Evolutionary conservation across 2,113 vertebrate genomes (phyloP).

Genomic region (Jacana jacana): DNA sequence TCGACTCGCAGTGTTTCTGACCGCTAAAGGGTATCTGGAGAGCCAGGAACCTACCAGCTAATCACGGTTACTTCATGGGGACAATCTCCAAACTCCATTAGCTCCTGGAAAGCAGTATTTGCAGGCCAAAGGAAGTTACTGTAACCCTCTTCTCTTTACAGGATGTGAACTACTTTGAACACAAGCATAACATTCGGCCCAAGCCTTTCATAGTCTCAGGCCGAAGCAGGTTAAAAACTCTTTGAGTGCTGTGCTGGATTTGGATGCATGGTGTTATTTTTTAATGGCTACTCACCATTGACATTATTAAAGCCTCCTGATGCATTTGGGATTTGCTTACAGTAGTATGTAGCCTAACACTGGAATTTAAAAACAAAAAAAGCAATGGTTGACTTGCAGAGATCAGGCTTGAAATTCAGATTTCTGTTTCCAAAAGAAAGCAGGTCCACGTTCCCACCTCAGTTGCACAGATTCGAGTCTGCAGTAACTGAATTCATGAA

Average conservation of each 20-base stretch:
- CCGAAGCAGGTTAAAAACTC: constrained; percentile 83
- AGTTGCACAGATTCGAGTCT: neutral
- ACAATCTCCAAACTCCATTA: neutral
- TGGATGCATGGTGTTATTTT: constrained; percentile 72
- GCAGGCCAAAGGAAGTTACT: constrained; percentile 33
- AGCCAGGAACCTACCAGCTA: neutral
- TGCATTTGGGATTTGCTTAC: neutral
- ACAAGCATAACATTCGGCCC: constrained; percentile 89
- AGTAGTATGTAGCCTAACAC: neutral
- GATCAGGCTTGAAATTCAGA: neutral
- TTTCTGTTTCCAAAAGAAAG: neutral
- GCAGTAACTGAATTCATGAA: neutral
- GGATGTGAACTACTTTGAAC: constrained; percentile 90
- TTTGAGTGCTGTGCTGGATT: constrained; percentile 67
- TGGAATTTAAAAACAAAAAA: neutral
- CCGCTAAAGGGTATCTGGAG: neutral
- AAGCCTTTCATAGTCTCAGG: constrained; percentile 86
- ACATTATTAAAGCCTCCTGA: neutral
- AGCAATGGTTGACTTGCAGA: neutral
- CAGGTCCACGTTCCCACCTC: neutral
- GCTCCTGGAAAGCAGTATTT: neutral
- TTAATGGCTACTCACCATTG: constrained; percentile 41
- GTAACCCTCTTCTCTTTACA: constrained; percentile 77
- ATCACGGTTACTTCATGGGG: neutral
- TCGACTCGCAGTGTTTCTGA: neutral